A percentile compares a stretch with the other conserved stretches of the same genome.
Conservation (phyloP, 2,888 invertebrate genomes). For the Dryocosmus kuriphilus region DNA sequence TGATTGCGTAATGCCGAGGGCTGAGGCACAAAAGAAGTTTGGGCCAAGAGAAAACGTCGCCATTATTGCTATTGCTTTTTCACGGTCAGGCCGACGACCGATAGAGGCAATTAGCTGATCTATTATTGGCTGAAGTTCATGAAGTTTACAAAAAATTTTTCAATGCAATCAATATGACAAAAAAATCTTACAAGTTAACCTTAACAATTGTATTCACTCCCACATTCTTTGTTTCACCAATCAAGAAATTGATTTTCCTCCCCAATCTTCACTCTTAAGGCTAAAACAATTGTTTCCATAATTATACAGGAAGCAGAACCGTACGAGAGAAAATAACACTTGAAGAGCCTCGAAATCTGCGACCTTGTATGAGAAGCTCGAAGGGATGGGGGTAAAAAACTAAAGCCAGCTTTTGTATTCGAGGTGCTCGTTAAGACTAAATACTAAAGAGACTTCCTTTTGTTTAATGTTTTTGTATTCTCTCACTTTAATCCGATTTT, state of each 20-base stretch:
- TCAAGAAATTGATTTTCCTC: no score
- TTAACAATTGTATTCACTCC: no score
- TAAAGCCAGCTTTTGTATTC: slow-evolving; percentile 25
- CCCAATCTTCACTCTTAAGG: no score
- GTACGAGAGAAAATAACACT: neutral
- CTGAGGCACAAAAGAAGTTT: slow-evolving; percentile 26
- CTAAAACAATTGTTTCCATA: neutral
- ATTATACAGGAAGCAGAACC: neutral
- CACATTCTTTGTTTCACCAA: no score
- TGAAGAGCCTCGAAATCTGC: neutral
- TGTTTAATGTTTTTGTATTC: slow-evolving; percentile 20
- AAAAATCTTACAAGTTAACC: no score
- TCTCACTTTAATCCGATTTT: slow-evolving; percentile 18
- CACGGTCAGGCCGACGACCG: neutral
- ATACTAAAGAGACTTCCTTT: slow-evolving; percentile 7
- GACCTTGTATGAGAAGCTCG: slow-evolving; percentile 2
- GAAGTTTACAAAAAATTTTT: no score
- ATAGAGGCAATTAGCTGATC: neutral
- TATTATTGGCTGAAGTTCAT: neutral
- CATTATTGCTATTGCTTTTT: slow-evolving; percentile 31
- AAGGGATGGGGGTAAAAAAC: neutral
- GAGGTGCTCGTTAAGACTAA: slow-evolving; percentile 38
- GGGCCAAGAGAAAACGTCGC: neutral
- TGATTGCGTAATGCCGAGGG: slow-evolving; percentile 30
- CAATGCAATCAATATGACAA: no score